Conservation (phyloP, 1,140 invertebrate species). For the Ruditapes philippinarum region DNA sequence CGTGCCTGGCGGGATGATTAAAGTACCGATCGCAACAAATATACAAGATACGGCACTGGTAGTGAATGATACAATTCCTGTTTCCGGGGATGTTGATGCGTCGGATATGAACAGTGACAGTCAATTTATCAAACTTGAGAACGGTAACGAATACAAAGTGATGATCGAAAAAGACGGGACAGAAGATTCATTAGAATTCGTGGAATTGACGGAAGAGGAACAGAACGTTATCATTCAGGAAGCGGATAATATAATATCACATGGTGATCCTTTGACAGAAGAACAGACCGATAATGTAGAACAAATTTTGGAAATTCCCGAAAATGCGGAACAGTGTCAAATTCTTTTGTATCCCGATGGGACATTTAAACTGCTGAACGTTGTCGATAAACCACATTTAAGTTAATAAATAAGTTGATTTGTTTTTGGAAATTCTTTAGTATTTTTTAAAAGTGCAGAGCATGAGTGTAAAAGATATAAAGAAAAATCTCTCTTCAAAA, state of each 20-base stretch:
- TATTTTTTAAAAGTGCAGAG: too few species aligned
- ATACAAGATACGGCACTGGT: neutral
- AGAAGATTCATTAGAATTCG: neutral
- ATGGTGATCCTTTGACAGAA: neutral
- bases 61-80: neutral
- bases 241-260: neutral
- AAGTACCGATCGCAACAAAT: neutral
- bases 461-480: too few species aligned
- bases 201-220: slow-evolving; percentile 38
- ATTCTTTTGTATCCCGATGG: slow-evolving; percentile 58
- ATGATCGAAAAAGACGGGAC: slow-evolving; percentile 10
- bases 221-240: slow-evolving; percentile 40
- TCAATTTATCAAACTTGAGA: slow-evolving; percentile 20
- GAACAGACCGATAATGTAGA: slow-evolving; percentile 4
- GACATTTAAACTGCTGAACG: slow-evolving; percentile 56
- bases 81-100: neutral
- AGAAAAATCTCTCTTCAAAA: too few species aligned
- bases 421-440: too few species aligned
- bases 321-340: slow-evolving; percentile 62
- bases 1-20: neutral
- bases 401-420: too few species aligned
- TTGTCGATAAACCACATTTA: slow-evolving; percentile 23
- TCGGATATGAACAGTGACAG: too few species aligned
- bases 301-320: slow-evolving; percentile 61
- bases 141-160: slow-evolving; percentile 10